phyloP scores from a whole-genome alignment of 2,888 invertebrate species.

The Abscondita cerata region DNA sequence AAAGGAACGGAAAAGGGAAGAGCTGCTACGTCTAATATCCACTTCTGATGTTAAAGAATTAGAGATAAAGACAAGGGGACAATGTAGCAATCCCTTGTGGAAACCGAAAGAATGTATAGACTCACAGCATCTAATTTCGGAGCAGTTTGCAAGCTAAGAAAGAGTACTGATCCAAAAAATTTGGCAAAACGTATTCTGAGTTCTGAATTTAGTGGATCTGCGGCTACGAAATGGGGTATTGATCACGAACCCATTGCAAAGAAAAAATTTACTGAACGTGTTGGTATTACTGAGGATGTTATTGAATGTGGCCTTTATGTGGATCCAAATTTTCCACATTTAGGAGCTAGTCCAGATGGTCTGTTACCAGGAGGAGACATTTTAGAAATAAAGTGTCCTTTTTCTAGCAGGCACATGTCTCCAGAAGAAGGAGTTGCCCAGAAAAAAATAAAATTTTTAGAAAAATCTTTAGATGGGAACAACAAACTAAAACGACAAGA shows the following conservation, averaged over 20 bases:
- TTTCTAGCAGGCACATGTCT: no score
- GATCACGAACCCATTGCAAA: neutral
- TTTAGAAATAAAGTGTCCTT: no score
- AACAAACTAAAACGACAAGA: no score
- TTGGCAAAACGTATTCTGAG: constrained; percentile 1
- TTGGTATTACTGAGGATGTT: neutral
- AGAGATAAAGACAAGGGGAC: neutral
- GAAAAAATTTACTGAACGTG: neutral
- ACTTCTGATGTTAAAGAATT: constrained; percentile 3
- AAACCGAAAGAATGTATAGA: neutral
- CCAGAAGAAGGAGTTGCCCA: no score
- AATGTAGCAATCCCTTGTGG: constrained; percentile 5
- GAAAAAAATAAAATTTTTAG: no score
- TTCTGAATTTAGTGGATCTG: neutral
- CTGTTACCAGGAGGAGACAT: no score
- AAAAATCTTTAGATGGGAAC: no score
- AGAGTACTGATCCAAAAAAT: constrained; percentile 4
- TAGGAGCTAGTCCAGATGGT: neutral
- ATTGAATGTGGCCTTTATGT: neutral
- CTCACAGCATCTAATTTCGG: constrained; percentile 15
- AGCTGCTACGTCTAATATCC: neutral
- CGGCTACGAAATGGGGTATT: neutral
- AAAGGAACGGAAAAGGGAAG: neutral
- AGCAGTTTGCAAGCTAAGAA: constrained; percentile 7
- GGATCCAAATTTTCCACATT: neutral